phyloP scores from a whole-genome alignment of 2,888 invertebrate species.

The Drosophila pegasa region DNA sequence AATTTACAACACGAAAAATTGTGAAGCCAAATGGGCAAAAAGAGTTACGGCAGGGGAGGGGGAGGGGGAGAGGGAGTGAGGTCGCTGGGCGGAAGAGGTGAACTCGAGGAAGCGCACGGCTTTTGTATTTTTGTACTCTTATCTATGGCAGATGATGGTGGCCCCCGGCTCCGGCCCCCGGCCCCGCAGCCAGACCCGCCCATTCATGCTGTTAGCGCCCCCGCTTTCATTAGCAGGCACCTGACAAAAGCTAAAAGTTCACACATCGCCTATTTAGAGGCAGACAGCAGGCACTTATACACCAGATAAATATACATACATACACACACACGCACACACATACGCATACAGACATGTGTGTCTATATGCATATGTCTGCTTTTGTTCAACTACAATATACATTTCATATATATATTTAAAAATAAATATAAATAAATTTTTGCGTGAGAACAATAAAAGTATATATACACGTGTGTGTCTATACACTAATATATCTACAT shows the following conservation, averaged over 20 bases:
- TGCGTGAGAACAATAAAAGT: conserved; percentile 73
- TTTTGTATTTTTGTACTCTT: conserved; percentile 63
- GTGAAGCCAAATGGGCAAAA: conserved; percentile 32
- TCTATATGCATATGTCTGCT: conserved; percentile 40
- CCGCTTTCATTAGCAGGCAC: conserved; percentile 70
- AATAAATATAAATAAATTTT: conserved; percentile 73
- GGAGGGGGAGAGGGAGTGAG: too few relatives aligned
- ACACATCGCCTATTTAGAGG: conserved; percentile 65
- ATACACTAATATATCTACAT: background rate
- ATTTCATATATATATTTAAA: conserved; percentile 64
- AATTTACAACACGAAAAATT: conserved; percentile 59
- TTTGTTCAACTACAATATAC: conserved; percentile 60
- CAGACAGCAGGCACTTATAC: conserved; percentile 69
- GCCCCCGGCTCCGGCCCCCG: conserved; percentile 34
- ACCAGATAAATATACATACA: conserved; percentile 33
- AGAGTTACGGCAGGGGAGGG: background rate
- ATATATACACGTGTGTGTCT: conserved; percentile 28
- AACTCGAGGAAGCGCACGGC: conserved; percentile 6
- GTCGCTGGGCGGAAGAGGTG: background rate
- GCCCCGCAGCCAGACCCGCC: conserved; percentile 2
- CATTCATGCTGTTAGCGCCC: conserved; percentile 20
- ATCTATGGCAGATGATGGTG: conserved; percentile 54
- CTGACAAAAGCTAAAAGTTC: conserved; percentile 77
- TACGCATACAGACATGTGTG: conserved; percentile 14
- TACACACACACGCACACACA: conserved; percentile 10